Evolutionary conservation across 2,888 invertebrate species (phyloP), one percentile per base, ranked within the genome.

Genomic region (Acanthoscelides obtectus): DNA sequence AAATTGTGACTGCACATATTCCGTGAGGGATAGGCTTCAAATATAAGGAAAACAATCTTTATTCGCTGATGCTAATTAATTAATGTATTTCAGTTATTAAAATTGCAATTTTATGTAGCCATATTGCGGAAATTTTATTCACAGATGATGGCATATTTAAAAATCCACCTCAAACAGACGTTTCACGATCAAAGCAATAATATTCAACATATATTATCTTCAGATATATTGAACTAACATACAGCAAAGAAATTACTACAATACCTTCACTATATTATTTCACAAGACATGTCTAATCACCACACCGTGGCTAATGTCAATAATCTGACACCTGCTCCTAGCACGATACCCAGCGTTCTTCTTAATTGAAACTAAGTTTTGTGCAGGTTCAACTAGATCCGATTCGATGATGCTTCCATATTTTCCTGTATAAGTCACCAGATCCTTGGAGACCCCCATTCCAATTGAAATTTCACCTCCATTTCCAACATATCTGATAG

Each of bases 401-500:
- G 45, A 45, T 17, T 45, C 12, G 17, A 12, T 45, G 12, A 77
- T 72, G 65, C 69, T 68, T 22, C 78, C 77, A 20, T 74, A 69
- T 22, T 75, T 77, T 17, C 79, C 79, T 2, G 77, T 70, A 67
- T 75, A 77, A 19, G 71, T 75, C 27, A 77, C 73, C 17, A 73
- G 70, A 19, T 76, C 73, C 1, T 75, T 69, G 8, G 75, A 66
- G 5, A 78, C 72, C 17, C 71, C 69, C 0, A 64, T 19, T 0
- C 75, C 77, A 22, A 79, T 27, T 8, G 25, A 20, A 12, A 79
- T 75, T 69, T 68, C 76, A 12, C 78, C 78, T 45, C 73, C 72
- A 69, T 79, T 79, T 22, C 79, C 79, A 20, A 76, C 71, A 66
- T 77, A 78, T 45, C 74, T 69, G 17, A 79, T 71, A 22, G 45